Conservation (phyloP, 2,113 vertebrate species). For the Thalassoma bifasciatum region DNA sequence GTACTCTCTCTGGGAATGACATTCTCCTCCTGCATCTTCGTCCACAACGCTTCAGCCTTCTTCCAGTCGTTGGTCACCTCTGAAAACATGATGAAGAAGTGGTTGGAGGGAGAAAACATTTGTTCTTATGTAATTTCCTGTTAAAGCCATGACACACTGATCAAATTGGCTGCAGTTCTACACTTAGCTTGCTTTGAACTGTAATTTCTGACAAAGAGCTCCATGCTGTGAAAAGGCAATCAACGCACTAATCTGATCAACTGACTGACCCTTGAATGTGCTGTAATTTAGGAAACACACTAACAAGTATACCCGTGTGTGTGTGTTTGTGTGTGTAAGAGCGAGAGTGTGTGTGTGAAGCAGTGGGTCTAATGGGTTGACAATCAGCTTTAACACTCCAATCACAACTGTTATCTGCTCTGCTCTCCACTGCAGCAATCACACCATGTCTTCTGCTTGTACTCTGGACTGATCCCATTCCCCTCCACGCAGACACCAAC, state of each 20-base stretch:
- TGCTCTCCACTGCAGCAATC: conserved; percentile 60
- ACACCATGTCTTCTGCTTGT: conserved; percentile 50
- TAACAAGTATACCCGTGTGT: conserved; percentile 32
- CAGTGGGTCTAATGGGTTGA: conserved; percentile 50
- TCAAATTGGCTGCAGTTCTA: conserved; percentile 12
- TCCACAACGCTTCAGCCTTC: conserved; percentile 90
- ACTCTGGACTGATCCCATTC: conserved; percentile 36
- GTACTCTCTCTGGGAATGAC: conserved; percentile 90
- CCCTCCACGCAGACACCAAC: not conserved
- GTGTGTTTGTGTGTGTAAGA: conserved; percentile 15
- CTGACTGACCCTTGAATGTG: conserved; percentile 53
- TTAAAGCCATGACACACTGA: not conserved
- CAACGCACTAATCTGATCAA: conserved; percentile 77
- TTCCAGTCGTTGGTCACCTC: conserved; percentile 85
- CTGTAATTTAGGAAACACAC: conserved; percentile 63
- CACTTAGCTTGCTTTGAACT: conserved; percentile 18
- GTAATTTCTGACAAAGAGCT: conserved; percentile 63
- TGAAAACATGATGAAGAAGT: conserved; percentile 70
- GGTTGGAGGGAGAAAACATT: conserved; percentile 1
- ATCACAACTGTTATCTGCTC: conserved; percentile 67
- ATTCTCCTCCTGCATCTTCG: conserved; percentile 97
- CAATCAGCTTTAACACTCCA: conserved; percentile 77
- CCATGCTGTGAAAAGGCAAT: conserved; percentile 73
- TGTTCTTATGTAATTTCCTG: not conserved
- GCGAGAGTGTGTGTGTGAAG: not conserved